Evolutionary conservation across 2,113 vertebrate genomes (phyloP).

Genomic region (Phoenicopterus ruber): DNA sequence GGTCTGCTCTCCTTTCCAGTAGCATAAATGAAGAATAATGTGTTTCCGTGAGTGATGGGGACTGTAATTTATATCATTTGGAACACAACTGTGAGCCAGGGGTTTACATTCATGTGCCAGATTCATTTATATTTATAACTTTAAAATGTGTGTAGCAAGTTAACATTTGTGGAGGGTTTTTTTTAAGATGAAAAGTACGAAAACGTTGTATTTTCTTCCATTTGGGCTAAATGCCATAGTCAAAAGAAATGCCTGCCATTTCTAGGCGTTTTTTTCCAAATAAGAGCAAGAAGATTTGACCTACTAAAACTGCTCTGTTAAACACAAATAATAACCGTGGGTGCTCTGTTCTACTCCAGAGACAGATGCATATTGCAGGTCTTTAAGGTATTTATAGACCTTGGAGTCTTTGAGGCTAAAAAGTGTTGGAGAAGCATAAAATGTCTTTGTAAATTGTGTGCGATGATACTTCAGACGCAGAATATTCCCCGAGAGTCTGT

Average conservation of each 20-base stretch:
- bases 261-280: background rate
- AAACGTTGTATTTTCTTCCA: background rate
- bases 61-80: conserved; percentile 31
- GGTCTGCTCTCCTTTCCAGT: conserved; percentile 5
- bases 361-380: background rate
- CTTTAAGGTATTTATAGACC: conserved; percentile 54
- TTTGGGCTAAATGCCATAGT: background rate
- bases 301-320: conserved; percentile 50
- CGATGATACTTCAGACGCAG: background rate
- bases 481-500: background rate
- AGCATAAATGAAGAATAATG: background rate
- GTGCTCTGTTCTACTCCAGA: conserved; percentile 27
- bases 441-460: conserved; percentile 29
- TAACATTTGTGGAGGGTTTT: background rate
- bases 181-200: background rate
- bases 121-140: conserved; percentile 1
- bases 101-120: conserved; percentile 41
- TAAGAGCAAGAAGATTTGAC: conserved; percentile 46
- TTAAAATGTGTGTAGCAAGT: background rate
- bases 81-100: background rate
- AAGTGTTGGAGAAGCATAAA: conserved; percentile 50
- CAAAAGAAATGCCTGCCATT: background rate
- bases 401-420: conserved; percentile 39
- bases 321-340: conserved; percentile 57
- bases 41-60: background rate